A percentile compares a stretch with the other conserved stretches of the same genome.
phyloP scores from a whole-genome alignment of 2,888 invertebrate genomes.

The Ochropleura leucogaster region DNA sequence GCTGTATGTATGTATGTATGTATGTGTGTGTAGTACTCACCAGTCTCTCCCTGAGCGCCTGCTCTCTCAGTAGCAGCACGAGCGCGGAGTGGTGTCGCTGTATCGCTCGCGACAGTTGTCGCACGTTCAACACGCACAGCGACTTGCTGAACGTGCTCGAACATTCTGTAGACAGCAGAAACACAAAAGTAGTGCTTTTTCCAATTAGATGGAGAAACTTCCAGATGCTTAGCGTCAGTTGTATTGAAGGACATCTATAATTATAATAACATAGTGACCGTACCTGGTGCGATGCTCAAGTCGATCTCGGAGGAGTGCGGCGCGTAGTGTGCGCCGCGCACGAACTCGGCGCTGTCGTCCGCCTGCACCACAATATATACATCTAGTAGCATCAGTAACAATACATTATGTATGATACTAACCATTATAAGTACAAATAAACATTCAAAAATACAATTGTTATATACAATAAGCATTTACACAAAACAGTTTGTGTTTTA shows the following conservation, averaged over 20 bases:
- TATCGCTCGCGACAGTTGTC: constrained; percentile 11
- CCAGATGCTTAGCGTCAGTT: not conserved
- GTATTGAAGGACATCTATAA: not conserved
- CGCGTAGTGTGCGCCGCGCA: constrained; percentile 72
- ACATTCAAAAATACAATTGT: no score
- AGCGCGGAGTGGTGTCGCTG: constrained; percentile 13
- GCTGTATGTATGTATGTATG: not conserved
- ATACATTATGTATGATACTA: no score
- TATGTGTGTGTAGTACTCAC: constrained; percentile 7
- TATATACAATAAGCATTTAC: no score
- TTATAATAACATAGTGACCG: not conserved
- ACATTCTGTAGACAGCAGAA: constrained; percentile 1
- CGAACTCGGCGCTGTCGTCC: constrained; percentile 65
- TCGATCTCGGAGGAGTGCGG: constrained; percentile 79
- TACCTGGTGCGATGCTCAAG: constrained; percentile 53
- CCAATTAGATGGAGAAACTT: not conserved
- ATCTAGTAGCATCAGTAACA: not conserved
- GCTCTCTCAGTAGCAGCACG: not conserved
- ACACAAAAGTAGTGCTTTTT: not conserved
- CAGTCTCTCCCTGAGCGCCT: constrained; percentile 6
- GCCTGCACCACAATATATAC: constrained; percentile 1
- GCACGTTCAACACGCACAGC: not conserved
- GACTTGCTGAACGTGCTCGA: constrained; percentile 5
- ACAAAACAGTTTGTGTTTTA: no score
- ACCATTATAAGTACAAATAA: no score